Base-by-base conservation (phyloP, 2,113 vertebrate genomes). In the Addax nasomaculatus region DNA sequence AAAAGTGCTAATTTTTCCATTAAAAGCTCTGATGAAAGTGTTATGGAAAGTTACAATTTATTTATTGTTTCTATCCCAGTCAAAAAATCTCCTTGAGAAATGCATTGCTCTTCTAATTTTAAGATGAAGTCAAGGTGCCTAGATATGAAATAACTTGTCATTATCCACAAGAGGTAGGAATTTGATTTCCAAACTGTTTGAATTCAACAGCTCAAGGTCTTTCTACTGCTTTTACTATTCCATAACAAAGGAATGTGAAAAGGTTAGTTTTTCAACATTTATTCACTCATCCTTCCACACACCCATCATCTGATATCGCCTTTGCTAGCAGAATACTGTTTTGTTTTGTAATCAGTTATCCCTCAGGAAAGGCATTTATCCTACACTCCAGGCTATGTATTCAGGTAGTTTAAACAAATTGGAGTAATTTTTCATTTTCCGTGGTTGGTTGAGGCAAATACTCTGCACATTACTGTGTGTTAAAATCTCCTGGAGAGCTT, bases 31-130 rank as follows among this genome's bases (percentile, higher is more conserved):
- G 29, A 86, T 78, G 53, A n/a, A 96, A 95, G n/a, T 58, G 43
- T 85, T 55, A 83, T 7, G 16, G 47, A 19, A 88, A 95, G 53
- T 81, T 89, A 33, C 29, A 57, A 7, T 39, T 78, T 92, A 76
- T 80, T 89, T 55, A 58, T 79, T 85, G 47, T 19, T 92, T 70
- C 64, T 89, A 13, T 53, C 16, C 15, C 43, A 89, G 21, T 92
- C n/a, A 60, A 53, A 27, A 86, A 64, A 89, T 58, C 55, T 84
- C 17, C 70, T 93, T 76, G 30, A 92, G 47, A 67, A 89, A 81
- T 92, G 14, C 27, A 84, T 33, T 78, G 45, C 23, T 85, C 88
- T 85, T 96, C 19, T 85, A 91, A 96, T 85, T 96, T 91, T 30
- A 57, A 93, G 27, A 85, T 78, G 62, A 94, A 80, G 19, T n/a